Percentiles rank a stretch among this genome's conserved stretches.
These are phyloP conservation scores for Andrena trimmerana DNA, from an alignment of 2,888 invertebrate species.

Conservation along the genomic window DNA sequence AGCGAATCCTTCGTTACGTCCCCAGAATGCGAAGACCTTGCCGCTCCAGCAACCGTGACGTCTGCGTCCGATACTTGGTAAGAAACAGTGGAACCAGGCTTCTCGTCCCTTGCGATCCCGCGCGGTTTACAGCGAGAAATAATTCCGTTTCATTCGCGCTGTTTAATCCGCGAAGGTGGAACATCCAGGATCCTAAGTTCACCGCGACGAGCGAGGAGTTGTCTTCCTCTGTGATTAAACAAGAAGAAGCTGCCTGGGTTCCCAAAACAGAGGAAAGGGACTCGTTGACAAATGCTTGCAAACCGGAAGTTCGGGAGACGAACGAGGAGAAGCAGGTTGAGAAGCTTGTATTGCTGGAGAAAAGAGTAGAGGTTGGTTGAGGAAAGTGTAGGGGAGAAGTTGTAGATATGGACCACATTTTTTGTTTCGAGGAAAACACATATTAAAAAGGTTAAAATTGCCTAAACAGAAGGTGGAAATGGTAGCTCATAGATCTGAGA, in stretches of 20 bases:
- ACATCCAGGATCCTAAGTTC: constrained; percentile 50
- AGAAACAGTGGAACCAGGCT: background rate
- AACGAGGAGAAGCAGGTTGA: constrained; percentile 41
- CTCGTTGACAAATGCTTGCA: background rate
- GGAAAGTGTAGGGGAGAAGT: background rate
- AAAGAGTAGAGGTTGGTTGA: constrained; percentile 57
- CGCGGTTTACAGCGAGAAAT: background rate
- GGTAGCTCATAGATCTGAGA: too few species aligned
- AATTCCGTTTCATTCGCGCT: background rate
- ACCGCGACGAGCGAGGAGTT: constrained; percentile 7
- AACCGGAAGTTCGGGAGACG: constrained; percentile 18
- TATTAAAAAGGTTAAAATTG: too few species aligned
- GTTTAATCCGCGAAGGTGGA: constrained; percentile 38
- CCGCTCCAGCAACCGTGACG: constrained; percentile 41
- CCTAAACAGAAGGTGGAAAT: too few species aligned
- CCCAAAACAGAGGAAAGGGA: constrained; percentile 16
- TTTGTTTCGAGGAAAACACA: background rate
- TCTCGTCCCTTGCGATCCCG: background rate
- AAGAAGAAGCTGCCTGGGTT: constrained; percentile 30
- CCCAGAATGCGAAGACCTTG: constrained; percentile 87
- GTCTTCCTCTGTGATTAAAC: constrained; percentile 13
- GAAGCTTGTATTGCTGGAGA: constrained; percentile 56
- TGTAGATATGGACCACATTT: background rate
- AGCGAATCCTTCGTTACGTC: constrained; percentile 90
- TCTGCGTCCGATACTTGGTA: constrained; percentile 47